These are phyloP conservation scores for Prorops nasuta DNA, from an alignment of 1,140 invertebrate genomes.

Conservation along the genomic window DNA sequence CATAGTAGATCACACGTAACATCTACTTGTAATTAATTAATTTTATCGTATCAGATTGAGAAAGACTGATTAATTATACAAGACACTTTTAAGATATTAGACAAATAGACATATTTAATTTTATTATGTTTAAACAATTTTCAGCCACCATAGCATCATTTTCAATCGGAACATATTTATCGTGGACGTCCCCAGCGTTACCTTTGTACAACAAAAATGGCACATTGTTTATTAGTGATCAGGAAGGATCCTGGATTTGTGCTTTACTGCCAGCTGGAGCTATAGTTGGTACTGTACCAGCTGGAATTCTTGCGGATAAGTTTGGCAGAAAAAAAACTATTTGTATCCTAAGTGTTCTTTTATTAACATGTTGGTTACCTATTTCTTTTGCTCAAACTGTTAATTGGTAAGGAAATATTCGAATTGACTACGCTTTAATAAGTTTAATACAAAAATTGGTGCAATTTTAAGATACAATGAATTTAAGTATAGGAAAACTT, in stretches of 20 bases:
- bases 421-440: neutral
- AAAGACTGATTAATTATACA: too few species aligned
- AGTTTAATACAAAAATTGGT: neutral
- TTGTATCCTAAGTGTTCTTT: conserved; percentile 58
- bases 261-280: conserved; percentile 60
- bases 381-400: conserved; percentile 51
- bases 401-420: conserved; percentile 12
- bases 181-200: conserved; percentile 61
- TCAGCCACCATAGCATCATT: conserved; percentile 60
- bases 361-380: conserved; percentile 63
- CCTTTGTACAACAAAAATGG: conserved; percentile 36
- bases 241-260: conserved; percentile 59
- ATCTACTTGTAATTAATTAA: too few species aligned
- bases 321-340: conserved; percentile 67
- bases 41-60: too few species aligned
- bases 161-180: conserved; percentile 57
- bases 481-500: too few species aligned
- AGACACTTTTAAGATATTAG: too few species aligned
- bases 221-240: conserved; percentile 14
- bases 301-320: conserved; percentile 62
- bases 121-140: too few species aligned
- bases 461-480: neutral
- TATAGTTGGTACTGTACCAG: conserved; percentile 57
- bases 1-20: too few species aligned
- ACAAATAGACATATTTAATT: too few species aligned